These are phyloP conservation scores for Bombus superbus DNA, from an alignment of 1,140 invertebrate species.

Conservation along the genomic window DNA sequence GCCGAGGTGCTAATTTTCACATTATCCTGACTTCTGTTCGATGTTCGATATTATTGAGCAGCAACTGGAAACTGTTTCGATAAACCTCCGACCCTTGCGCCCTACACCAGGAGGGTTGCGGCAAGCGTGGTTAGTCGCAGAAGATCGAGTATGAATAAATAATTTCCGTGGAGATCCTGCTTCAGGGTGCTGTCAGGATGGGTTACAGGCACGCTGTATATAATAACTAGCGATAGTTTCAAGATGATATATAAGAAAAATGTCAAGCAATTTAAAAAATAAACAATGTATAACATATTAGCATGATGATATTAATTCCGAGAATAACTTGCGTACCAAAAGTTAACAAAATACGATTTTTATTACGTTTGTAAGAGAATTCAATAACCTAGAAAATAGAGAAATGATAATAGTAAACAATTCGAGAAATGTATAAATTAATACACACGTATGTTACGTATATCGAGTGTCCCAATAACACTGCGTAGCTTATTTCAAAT, in stretches of 20 bases:
- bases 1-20: neutral
- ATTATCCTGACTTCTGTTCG: neutral
- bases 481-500: too few species aligned
- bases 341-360: fast-evolving
- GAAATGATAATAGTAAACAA: too few species aligned
- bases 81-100: neutral
- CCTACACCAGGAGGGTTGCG: neutral
- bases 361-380: too few species aligned
- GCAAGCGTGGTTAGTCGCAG: constrained; percentile 52
- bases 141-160: constrained; percentile 69
- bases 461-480: too few species aligned
- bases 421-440: too few species aligned
- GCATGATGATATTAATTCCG: neutral
- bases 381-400: too few species aligned
- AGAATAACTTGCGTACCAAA: neutral
- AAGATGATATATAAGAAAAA: neutral
- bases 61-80: neutral
- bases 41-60: constrained; percentile 5
- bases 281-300: neutral
- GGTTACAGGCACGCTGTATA: constrained; percentile 33
- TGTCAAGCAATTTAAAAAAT: neutral
- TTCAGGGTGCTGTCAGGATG: constrained; percentile 33
- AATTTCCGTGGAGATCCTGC: constrained; percentile 35
- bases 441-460: too few species aligned
- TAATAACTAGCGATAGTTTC: constrained; percentile 23